Evolutionary conservation across 1,140 invertebrate species (phyloP), one percentile per base, ranked within the genome.

Genomic region (Rhopalosiphum maidis): DNA sequence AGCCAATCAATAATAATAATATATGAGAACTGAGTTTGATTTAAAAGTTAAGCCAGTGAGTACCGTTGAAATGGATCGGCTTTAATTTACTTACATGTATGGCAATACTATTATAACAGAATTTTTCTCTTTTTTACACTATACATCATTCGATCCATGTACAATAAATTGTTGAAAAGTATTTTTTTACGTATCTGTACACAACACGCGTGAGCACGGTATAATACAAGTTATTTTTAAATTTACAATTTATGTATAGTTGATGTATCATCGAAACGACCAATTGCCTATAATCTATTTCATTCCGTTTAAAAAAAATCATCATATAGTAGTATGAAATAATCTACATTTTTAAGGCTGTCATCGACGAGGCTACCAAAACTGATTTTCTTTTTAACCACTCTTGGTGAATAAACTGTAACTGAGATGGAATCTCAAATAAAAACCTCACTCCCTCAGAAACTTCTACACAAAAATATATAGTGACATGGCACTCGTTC

Each of bases 321-420:
- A n/a, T 41, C 41, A 41, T 41, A 41, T 77, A n/a, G 15, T 77
- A 77, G n/a, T 35, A 15, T 68, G 30, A n/a, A 4, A n/a, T 11
- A 3, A 46, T 23, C 25, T 60, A n/a, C 60, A n/a, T n/a, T 77
- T 77, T n/a, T n/a, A 15, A 4, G n/a, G n/a, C 60, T 18, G 30
- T 77, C n/a, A 23, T n/a, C 0, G 4, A 0, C 15, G 2, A 2
- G 4, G n/a, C 5, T 77, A n/a, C 4, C 15, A 77, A 77, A n/a
- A 77, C n/a, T 77, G 5, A n/a, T 77, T 5, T 77, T 77, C 30
- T 6, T n/a, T 77, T 77, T n/a, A n/a, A 15, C 60, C 30, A n/a
- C n/a, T n/a, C 15, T 5, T 35, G 60, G 11, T 68, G 11, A 4
- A 68, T 68, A 35, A 77, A 77, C n/a, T 77, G 15, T n/a, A 77